Base-by-base conservation (phyloP, 2,888 invertebrate species). In the Apamea anceps region DNA sequence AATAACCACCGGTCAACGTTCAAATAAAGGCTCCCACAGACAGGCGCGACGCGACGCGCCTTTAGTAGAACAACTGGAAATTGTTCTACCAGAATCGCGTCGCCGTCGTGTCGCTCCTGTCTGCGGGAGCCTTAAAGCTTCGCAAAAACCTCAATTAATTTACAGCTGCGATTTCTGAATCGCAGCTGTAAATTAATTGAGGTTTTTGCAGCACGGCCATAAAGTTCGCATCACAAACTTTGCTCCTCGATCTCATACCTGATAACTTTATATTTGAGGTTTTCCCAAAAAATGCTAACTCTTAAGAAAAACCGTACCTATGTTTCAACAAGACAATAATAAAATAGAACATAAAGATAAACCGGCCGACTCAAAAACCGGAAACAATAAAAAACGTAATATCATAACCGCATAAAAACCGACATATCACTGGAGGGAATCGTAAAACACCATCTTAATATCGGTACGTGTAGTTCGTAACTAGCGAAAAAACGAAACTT, bases 311-410 rank as follows among this genome's bases (percentile, higher is more conserved):
- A 78, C 68, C 70, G 37, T 77, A 73, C 57, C 72, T 75, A 77
- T 32, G 45, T 65, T 71, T 77, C 76, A 85, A 85, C 84, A 90
- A 90, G 85, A 88, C 87, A 88, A 89, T 81, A 89, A 89, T 90
- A 89, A 91, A 91, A 91, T 85, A 77, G 85, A 87, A 86, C 88
- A 87, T 89, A 88, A 91, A 90, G 88, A 91, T 91, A 86, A 87
- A 84, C 84, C 79, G 57, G 75, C 86, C 63, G 77, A 66, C 80
- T 82, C 80, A 83, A 85, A 90, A 88, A 91, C 87, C 90, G 92
- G 92, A 91, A 89, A 88, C 84, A 84, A 86, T 91, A 90, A 91
- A 90, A 81, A 77, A 88, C 71, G 51, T 86, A 80, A 81, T 84
- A 88, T 85, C 77, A 90, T 90, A 90, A 87, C 87, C 85, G 71